Evolutionary conservation across 2,113 vertebrate genomes (phyloP), one percentile per base, ranked within the genome.

Genomic region (Pelmatolapia mariae): DNA sequence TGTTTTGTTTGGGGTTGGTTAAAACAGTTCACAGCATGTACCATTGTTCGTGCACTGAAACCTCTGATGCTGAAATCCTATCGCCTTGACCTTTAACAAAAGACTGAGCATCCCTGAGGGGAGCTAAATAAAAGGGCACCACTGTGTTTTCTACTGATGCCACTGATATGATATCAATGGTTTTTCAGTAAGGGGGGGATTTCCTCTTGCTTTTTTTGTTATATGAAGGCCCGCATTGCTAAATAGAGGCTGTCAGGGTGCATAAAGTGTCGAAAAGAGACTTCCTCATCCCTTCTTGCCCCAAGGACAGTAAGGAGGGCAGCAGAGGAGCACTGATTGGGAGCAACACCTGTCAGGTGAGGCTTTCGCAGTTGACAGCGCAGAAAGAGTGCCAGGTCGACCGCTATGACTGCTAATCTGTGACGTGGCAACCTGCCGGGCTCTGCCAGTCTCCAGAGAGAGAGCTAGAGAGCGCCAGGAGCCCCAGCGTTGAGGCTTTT

Each of bases 281-380:
- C 81, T 71, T 86, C 66, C 87, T 82, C 24, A 68, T 90, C 86
- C 45, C 84, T 66, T 73, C 82, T 61, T 59, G 71, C 83, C 88
- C 91, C 86, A 83, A 92, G 86, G 89, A 91, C 86, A 50, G 84
- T 66, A 56, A 63, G 50, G 85, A 78, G 87, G 89, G 81, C 81
- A 66, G 85, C 71, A 86, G 87, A 71, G 80, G 83, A 89, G 93
- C 91, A 92, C 93, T 95, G 95, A 96, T 95, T 93, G 91, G 95
- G 94, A 96, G 94, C 94, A 95, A 92, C 96, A 96, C 95, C 95
- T 97, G 96, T 96, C 96, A 96, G 96, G 95, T 96, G 94, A 91
- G 93, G 86, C 93, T 93, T 94, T 94, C 85, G 80, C 95, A 95
- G 94, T 94, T 93, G 95, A 95, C 84, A 80, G 95, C 83, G 87